phyloP scores from a whole-genome alignment of 2,888 invertebrate genomes.

The Craniophora ligustri region DNA sequence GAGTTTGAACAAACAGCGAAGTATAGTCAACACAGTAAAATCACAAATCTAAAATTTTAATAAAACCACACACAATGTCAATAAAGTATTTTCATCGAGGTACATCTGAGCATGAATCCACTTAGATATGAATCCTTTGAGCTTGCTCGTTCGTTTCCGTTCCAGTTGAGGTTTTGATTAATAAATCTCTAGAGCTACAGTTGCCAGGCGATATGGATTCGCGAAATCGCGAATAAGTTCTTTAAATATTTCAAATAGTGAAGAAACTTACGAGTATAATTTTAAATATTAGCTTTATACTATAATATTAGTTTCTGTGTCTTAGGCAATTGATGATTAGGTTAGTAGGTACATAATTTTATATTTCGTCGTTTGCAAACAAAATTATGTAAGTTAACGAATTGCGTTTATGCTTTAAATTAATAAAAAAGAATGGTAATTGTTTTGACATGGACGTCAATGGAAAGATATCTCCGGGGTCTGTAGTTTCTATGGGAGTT shows the following conservation, averaged over 20 bases:
- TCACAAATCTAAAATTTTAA: slow-evolving; percentile 10
- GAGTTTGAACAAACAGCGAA: neutral
- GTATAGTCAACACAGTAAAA: neutral
- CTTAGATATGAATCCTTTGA: slow-evolving; percentile 42
- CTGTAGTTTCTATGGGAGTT: too few species aligned
- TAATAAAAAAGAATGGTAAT: too few species aligned
- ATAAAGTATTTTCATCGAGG: slow-evolving; percentile 15
- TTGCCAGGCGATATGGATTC: slow-evolving; percentile 10
- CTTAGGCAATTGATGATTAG: too few species aligned
- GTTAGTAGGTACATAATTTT: too few species aligned
- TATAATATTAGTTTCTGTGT: too few species aligned
- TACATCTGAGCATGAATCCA: slow-evolving; percentile 21
- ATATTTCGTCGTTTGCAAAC: too few species aligned
- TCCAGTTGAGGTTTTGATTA: slow-evolving; percentile 40
- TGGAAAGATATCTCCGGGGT: too few species aligned
- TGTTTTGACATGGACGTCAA: too few species aligned
- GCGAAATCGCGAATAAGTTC: neutral
- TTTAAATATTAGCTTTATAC: too few species aligned
- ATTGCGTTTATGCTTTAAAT: too few species aligned
- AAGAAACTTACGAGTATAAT: neutral
- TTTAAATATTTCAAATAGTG: neutral
- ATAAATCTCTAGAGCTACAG: slow-evolving; percentile 27
- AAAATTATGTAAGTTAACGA: too few species aligned
- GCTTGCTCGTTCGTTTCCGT: slow-evolving; percentile 25
- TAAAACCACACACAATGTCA: slow-evolving; percentile 16